These are phyloP conservation scores for Caenorhabditis sinica DNA, from an alignment of 2,888 invertebrate species.

Conservation along the genomic window DNA sequence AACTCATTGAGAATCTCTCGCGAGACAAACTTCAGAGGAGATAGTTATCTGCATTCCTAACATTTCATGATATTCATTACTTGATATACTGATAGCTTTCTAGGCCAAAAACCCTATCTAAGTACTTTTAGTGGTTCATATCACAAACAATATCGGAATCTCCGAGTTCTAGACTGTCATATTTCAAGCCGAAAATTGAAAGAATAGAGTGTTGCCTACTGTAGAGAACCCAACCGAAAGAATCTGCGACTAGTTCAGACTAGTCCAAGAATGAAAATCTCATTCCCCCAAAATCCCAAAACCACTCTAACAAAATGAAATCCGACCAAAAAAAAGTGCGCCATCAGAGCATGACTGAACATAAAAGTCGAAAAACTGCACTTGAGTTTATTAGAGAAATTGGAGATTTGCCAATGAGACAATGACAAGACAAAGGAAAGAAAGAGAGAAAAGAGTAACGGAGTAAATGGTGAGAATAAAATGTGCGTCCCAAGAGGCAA, in stretches of 20 bases:
- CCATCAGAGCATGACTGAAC: background rate
- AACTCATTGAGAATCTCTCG: too few relatives aligned
- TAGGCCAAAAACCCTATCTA: too few relatives aligned
- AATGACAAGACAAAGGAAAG: background rate
- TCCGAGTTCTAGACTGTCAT: too few relatives aligned
- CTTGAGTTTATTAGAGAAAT: constrained; percentile 12
- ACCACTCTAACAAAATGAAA: background rate
- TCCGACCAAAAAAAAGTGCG: constrained; percentile 9
- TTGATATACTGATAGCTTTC: too few relatives aligned
- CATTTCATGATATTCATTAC: too few relatives aligned
- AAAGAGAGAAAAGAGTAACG: constrained; percentile 13
- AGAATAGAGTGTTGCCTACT: too few relatives aligned
- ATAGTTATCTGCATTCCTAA: too few relatives aligned
- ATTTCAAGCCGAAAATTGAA: too few relatives aligned
- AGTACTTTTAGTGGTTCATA: too few relatives aligned
- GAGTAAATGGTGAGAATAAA: constrained; percentile 2
- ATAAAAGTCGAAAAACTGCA: constrained; percentile 13
- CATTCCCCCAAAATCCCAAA: background rate
- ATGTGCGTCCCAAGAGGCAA: constrained; percentile 47
- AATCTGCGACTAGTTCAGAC: background rate
- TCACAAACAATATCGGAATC: too few relatives aligned
- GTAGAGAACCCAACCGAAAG: background rate
- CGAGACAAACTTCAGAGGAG: too few relatives aligned
- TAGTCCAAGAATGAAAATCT: background rate
- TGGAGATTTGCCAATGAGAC: background rate